phyloP scores from a whole-genome alignment of 2,797 vertebrate species.

The Sibirionetta formosa region DNA sequence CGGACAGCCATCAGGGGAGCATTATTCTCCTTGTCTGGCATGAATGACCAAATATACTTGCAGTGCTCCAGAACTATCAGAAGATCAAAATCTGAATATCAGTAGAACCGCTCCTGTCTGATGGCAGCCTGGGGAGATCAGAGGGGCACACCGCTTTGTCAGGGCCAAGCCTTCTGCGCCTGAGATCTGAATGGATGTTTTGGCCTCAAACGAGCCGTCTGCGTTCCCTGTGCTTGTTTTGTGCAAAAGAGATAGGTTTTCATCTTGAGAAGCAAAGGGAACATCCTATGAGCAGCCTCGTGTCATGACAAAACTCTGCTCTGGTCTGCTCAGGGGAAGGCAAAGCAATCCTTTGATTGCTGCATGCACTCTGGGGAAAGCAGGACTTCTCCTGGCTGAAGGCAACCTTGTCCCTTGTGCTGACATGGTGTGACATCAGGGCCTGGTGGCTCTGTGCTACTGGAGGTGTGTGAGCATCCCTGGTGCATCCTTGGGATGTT shows the following conservation, averaged over 20 bases:
- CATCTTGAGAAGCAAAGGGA: background rate
- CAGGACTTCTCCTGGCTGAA: background rate
- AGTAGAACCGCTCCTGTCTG: background rate
- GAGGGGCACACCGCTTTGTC: background rate
- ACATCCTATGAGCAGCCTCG: background rate
- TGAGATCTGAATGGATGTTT: rapidly evolving
- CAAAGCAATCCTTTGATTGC: background rate
- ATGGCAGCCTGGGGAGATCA: background rate
- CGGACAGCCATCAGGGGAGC: no score
- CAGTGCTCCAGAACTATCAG: background rate
- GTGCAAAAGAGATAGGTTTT: background rate
- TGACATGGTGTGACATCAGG: rapidly evolving
- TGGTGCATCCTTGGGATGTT: background rate
- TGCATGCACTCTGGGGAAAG: background rate
- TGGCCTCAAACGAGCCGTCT: background rate
- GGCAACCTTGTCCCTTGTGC: background rate
- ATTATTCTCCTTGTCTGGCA: background rate
- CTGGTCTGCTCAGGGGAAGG: background rate
- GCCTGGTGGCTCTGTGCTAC: background rate
- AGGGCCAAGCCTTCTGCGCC: background rate
- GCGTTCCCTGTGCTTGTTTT: background rate
- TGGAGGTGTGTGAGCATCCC: background rate
- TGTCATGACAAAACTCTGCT: background rate
- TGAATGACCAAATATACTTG: rapidly evolving
- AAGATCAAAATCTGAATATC: background rate